Evolutionary conservation across 2,888 invertebrate genomes (phyloP), one percentile per base, ranked within the genome.

Genomic region (Tenthredo notha): DNA sequence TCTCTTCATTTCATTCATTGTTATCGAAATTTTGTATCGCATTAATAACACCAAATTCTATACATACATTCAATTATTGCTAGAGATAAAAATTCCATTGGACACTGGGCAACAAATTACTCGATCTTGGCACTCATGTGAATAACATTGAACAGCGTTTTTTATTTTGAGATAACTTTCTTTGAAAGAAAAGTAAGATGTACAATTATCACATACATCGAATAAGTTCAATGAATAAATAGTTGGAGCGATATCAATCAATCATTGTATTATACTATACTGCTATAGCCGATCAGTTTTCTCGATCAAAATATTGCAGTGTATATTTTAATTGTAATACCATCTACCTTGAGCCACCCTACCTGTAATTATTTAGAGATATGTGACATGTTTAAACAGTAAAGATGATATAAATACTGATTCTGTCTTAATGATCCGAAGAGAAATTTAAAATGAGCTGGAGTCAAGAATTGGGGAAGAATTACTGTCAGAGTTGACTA

Each of bases 171-270:
- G 37, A 70, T 5, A 67, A 67, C 5, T 29, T 33, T 67, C 10
- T 29, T 40, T 9, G 40, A 40, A 40, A 37, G 40, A 40, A 43
- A 47, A 47, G 3, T 12, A 15, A 15, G 15, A 15, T 47, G 3
- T n/a, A 70, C 10, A 9, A 21, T 33, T 9, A 54, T 33, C 54
- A 15, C n/a, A 33, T 2, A 33, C 15, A 47, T 77, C 5, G 33
- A 40, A 40, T 12, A 50, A 77, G 4, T 47, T 77, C 50, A 77
- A 50, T 33, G 6, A 77, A 50, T 50, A 33, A 78, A 78, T 37
- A 29, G 33, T 58, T 18, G 54, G n/a, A 33, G 54, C 33, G 58
- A 78, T 78, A 37, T 78, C 58, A 37, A 58, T 54, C 29, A n/a
- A n/a, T 37, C 54, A 58, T 50, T 77, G 15, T 50, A 54, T 7